Conservation (phyloP, 1,140 invertebrate species). For the Bombus cullumanus region DNA sequence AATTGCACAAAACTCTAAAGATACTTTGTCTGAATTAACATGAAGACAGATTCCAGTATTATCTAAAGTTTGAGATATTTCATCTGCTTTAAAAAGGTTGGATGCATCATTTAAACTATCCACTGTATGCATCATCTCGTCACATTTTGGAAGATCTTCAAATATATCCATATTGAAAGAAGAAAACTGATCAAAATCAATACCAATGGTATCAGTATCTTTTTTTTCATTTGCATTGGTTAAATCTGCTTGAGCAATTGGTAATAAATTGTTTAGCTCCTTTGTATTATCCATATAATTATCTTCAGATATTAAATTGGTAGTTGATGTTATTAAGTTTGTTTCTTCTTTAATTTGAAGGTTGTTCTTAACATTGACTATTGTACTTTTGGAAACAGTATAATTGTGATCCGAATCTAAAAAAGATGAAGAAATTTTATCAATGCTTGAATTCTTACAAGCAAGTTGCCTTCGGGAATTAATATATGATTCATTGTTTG, state of each 20-base stretch:
- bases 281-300: conserved; percentile 40
- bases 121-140: conserved; percentile 47
- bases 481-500: neutral
- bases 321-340: conserved; percentile 41
- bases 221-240: conserved; percentile 44
- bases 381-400: conserved; percentile 24
- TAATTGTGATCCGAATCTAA: conserved; percentile 61
- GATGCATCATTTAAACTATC: conserved; percentile 58
- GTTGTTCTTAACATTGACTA: neutral
- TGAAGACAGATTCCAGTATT: conserved; percentile 81
- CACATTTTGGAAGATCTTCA: conserved; percentile 55
- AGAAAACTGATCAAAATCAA: conserved; percentile 61
- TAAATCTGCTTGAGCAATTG: conserved; percentile 54
- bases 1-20: conserved; percentile 83
- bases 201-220: conserved; percentile 52
- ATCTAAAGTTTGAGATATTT: conserved; percentile 52
- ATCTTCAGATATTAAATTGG: conserved; percentile 34
- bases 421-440: neutral
- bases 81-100: conserved; percentile 52
- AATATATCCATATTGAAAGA: conserved; percentile 64
- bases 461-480: neutral
- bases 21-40: conserved; percentile 82
- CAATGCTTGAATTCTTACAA: conserved; percentile 11
- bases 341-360: conserved; percentile 28
- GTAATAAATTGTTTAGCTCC: conserved; percentile 56